phyloP scores from a whole-genome alignment of 2,797 vertebrate species.

The Spatula clypeata region DNA sequence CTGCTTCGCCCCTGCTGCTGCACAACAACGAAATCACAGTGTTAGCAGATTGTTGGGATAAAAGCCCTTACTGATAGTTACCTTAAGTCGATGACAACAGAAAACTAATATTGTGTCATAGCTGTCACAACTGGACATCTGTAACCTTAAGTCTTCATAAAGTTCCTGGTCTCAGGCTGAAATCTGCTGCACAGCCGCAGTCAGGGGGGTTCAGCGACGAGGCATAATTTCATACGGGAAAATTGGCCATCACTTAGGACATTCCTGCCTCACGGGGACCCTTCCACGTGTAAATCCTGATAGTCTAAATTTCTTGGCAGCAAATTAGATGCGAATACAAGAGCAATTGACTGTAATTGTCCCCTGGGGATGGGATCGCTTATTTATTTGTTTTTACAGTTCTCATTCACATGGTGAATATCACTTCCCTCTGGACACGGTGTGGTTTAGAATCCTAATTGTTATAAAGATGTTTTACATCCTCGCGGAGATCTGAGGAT shows the following conservation, averaged over 20 bases:
- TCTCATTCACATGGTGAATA: neutral
- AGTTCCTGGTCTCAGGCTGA: neutral
- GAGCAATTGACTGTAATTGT: neutral
- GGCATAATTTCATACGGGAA: neutral
- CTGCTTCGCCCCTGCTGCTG: neutral
- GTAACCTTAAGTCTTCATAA: neutral
- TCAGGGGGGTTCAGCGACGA: neutral
- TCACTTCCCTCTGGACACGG: neutral
- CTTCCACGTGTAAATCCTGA: neutral
- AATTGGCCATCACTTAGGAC: neutral
- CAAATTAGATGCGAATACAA: neutral
- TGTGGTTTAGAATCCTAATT: neutral
- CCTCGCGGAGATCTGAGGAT: neutral
- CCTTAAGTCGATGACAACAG: neutral
- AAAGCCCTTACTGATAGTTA: neutral
- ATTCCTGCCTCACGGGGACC: neutral
- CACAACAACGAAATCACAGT: neutral
- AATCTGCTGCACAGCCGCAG: neutral
- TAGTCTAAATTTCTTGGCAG: conserved; percentile 11
- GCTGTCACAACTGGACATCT: neutral
- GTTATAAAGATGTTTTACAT: neutral
- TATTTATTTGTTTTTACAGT: neutral
- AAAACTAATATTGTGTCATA: neutral
- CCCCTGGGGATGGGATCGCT: neutral
- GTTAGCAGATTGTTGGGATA: neutral